Evolutionary conservation across 1,140 invertebrate genomes (phyloP).

Genomic region (Eumeta japonica): DNA sequence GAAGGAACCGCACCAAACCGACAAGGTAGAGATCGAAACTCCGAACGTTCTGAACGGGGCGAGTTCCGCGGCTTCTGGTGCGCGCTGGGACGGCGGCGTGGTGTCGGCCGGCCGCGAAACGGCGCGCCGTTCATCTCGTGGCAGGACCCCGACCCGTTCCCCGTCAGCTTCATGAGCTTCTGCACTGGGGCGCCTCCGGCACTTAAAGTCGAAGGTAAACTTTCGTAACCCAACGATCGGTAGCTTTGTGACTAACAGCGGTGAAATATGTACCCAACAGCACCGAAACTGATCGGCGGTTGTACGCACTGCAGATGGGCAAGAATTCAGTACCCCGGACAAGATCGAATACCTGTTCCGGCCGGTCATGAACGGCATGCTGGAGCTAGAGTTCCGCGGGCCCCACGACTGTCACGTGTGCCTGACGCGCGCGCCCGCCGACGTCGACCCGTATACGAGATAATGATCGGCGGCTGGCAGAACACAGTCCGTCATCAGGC

Average conservation of each 20-base stretch:
- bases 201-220: constrained; percentile 75
- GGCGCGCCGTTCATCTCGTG: constrained; percentile 69
- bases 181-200: constrained; percentile 81
- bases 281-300: constrained; percentile 15
- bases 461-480: constrained; percentile 65
- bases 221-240: neutral
- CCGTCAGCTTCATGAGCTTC: constrained; percentile 72
- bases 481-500: constrained; percentile 64
- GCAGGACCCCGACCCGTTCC: constrained; percentile 68
- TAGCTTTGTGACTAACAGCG: neutral
- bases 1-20: constrained; percentile 73
- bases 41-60: constrained; percentile 66
- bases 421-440: constrained; percentile 51
- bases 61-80: constrained; percentile 80
- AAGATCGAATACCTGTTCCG: constrained; percentile 61
- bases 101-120: constrained; percentile 69
- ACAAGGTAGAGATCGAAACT: constrained; percentile 71
- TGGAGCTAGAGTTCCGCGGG: constrained; percentile 59
- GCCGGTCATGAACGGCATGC: constrained; percentile 53
- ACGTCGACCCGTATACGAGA: constrained; percentile 63
- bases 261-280: constrained; percentile 46
- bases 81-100: constrained; percentile 70
- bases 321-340: constrained; percentile 57
- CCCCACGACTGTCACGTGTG: constrained; percentile 63
- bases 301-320: constrained; percentile 42